Evolutionary conservation across 2,888 invertebrate species (phyloP), one percentile per base, ranked within the genome.

Genomic region (Drosophila gaucha): DNA sequence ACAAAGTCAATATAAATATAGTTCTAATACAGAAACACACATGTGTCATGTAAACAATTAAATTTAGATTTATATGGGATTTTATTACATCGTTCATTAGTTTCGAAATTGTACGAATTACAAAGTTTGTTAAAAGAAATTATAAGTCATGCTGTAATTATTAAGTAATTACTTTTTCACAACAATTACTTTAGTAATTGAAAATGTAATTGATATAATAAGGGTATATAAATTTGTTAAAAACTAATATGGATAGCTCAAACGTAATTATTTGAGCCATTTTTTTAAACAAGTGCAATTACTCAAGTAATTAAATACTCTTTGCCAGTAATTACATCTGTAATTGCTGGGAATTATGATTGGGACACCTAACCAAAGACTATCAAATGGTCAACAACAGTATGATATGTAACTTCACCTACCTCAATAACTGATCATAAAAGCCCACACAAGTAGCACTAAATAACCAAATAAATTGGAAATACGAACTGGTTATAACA

Each of bases 391-490:
- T n/a, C n/a, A n/a, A n/a, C n/a, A n/a, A n/a, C n/a, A n/a, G n/a
- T n/a, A n/a, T n/a, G 38, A 31, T 6, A 18, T 24, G 8, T 41
- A 31, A 60, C 67, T 70, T 31, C 52, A 70, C 69, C 65, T 70
- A 66, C 71, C 69, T 70, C 69, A 28, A 39, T 38, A 16, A 28
- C 22, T 55, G 63, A 68, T 62, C 50, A 62, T 51, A 55, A 68
- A n/a, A 46, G 43, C 41, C 41, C 41, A 35, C 20, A 54, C 10
- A 35, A 30, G 49, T 38, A 51, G 43, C 63, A 22, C 52, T 47
- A 24, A 38, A 16, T 20, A 50, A 39, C 35, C 35, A 62, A 67
- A 67, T n/a, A n/a, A 38, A 62, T 33, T 43, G 9, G 16, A 50
- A 33, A 47, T 16, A 20, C 22, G 38, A 36, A 38, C 30, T 16